phyloP scores from a whole-genome alignment of 2,113 vertebrate genomes.

The Leucosticte australis region DNA sequence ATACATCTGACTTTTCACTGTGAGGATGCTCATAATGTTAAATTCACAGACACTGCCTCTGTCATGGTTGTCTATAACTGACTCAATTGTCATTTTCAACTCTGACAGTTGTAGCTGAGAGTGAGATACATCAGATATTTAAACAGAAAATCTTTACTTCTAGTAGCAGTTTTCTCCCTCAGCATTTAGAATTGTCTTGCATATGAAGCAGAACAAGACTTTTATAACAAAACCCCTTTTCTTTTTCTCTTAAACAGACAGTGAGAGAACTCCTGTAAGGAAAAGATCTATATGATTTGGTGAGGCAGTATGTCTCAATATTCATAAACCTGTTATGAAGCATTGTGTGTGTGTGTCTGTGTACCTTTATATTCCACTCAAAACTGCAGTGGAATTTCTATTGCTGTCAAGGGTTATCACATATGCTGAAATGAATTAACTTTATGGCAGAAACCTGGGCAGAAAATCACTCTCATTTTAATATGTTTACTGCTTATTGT shows the following conservation, averaged over 20 bases:
- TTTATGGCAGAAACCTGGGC: background rate
- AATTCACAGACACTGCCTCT: background rate
- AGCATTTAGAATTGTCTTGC: background rate
- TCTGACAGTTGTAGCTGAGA: background rate
- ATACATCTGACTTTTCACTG: background rate
- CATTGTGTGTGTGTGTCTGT: background rate
- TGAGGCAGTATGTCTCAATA: background rate
- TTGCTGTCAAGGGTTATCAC: background rate
- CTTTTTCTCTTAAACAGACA: background rate
- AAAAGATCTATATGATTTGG: background rate
- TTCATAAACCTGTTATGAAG: background rate
- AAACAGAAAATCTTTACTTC: background rate
- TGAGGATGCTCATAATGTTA: background rate
- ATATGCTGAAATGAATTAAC: constrained; percentile 36
- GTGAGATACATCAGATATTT: background rate
- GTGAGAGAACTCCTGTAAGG: background rate
- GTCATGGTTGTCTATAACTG: background rate
- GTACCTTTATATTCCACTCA: background rate
- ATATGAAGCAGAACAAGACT: background rate
- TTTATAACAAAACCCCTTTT: rapidly evolving
- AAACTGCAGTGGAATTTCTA: background rate
- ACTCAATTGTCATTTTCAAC: background rate
- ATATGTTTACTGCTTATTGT: background rate
- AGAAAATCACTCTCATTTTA: background rate
- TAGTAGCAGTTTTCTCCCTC: background rate